phyloP scores from a whole-genome alignment of 2,113 vertebrate species.

The Delphinus delphis region DNA sequence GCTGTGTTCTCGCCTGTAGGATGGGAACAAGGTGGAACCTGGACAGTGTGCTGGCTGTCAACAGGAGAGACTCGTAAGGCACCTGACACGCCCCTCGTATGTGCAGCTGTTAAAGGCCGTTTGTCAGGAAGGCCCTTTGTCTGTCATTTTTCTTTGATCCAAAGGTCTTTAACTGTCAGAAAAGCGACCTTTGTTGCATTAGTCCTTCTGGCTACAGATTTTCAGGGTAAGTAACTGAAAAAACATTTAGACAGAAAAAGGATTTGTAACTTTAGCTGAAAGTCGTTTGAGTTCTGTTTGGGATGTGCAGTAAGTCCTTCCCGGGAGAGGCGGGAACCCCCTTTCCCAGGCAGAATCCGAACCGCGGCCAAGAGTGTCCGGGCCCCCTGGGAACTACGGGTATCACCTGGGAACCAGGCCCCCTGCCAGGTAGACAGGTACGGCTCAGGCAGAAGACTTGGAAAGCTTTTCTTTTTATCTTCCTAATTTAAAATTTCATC shows the following conservation, averaged over 20 bases:
- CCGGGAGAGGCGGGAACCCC: not conserved
- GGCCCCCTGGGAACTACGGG: accelerated
- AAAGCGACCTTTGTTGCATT: not conserved
- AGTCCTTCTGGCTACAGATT: not conserved
- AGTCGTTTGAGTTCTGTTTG: not conserved
- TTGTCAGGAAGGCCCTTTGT: not conserved
- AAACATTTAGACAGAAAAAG: not conserved
- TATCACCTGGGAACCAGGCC: not conserved
- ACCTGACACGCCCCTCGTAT: accelerated
- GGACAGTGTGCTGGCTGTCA: not conserved
- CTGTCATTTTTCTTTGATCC: not conserved
- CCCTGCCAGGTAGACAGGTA: not conserved
- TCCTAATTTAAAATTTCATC: not conserved
- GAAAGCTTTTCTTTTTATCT: not conserved
- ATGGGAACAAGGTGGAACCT: not conserved
- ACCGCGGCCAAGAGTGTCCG: not conserved
- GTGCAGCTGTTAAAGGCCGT: not conserved
- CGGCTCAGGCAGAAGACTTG: not conserved
- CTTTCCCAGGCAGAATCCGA: not conserved
- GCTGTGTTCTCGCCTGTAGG: not conserved
- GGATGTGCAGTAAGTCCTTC: not conserved
- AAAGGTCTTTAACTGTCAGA: not conserved
- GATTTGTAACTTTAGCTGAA: not conserved
- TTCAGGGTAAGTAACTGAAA: not conserved
- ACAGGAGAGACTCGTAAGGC: not conserved